A percentile compares a stretch with the other conserved stretches of the same genome.
Evolutionary conservation across 2,888 invertebrate species (phyloP).

Genomic region (Crepidodera aurea): DNA sequence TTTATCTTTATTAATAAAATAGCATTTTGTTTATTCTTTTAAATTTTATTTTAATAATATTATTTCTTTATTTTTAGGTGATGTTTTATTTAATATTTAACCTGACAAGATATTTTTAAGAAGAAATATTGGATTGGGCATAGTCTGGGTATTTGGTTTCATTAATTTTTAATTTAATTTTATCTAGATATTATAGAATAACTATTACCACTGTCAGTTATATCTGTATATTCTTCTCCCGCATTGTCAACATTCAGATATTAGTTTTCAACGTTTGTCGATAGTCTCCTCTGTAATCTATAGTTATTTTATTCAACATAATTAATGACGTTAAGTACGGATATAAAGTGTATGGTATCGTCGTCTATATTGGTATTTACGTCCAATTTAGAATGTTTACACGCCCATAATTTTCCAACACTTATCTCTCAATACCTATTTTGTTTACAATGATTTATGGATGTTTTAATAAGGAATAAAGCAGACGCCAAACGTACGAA

Average conservation of each 20-base stretch:
- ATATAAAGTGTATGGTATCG: background rate
- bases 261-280: background rate
- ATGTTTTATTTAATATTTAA: no score
- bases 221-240: no score
- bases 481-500: background rate
- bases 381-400: slow-evolving; percentile 13
- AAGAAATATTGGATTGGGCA: no score
- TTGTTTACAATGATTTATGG: slow-evolving; percentile 11
- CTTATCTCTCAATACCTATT: slow-evolving; percentile 21
- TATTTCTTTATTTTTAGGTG: no score
- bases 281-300: background rate
- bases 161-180: no score
- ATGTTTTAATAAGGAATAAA: slow-evolving; percentile 17
- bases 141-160: no score
- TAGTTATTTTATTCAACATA: slow-evolving; percentile 5
- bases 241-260: background rate
- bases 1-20: no score
- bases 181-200: no score
- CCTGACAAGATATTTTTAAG: no score
- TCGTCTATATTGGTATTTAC: background rate
- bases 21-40: no score
- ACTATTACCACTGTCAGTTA: no score
- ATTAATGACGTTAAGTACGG: slow-evolving; percentile 10
- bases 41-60: no score
- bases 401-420: slow-evolving; percentile 14